Evolutionary conservation across 2,797 vertebrate genomes (phyloP), one percentile per base, ranked within the genome.

Genomic region (Podarcis lilfordi): DNA sequence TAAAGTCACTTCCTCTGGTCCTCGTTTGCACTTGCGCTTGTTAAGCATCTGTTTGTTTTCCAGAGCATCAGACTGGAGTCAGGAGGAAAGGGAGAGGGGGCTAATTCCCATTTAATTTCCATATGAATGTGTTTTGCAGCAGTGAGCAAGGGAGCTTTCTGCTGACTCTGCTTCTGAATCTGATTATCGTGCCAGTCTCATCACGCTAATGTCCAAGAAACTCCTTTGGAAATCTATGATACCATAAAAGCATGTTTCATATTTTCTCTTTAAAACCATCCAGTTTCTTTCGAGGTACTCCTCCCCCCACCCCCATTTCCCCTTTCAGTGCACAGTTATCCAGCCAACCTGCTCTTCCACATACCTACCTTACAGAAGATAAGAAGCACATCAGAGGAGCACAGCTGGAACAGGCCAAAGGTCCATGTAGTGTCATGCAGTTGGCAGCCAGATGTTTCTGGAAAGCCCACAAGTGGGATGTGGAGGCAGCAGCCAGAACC

Each of bases 91-190:
- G 64, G 32, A 21, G n/a, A 15, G 64, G 45, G 35, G 29, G 25
- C 37, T 88, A 72, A 45, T 84, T 86, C 79, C 1, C 80, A 83
- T 82, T 79, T 43, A 55, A 45, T 76, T 92, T 92, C 78, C 69
- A 3, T 77, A 29, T 71, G 80, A 77, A 92, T 91, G 35, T 27
- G 0, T 90, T 94, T 89, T 88, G 87, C 43, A 89, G 84, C 78
- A 76, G 23, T 19, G 66, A 90, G 17, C 2, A 64, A 37, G 15
- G 79, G 2, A 74, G 0, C n/a, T n/a, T 72, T 78, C 40, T 88
- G 43, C 8, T 92, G 55, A 76, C 40, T 0, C 0, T 21, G 4
- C 29, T 89, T 77, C 80, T 90, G 29, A 29, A 82, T 93, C 87
- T 87, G 91, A 90, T 88, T 86, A 81, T 84, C 91, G 88, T 66